Percentiles rank a stretch among this genome's conserved stretches.
Evolutionary conservation across 1,140 invertebrate genomes (phyloP).

Genomic region (Ceratina japonica): DNA sequence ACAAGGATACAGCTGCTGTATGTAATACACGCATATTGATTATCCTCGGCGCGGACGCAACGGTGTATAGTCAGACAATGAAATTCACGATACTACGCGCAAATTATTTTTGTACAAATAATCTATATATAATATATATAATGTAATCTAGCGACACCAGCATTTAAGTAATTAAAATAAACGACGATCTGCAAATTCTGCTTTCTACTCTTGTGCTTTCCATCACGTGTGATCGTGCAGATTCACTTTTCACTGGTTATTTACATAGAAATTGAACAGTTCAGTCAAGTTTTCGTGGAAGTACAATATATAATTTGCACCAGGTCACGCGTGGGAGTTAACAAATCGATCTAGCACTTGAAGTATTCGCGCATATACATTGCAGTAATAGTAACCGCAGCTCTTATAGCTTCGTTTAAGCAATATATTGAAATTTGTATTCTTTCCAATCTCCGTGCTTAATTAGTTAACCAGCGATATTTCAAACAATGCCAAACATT

Average conservation of each 20-base stretch:
- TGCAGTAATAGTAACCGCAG: slow-evolving; percentile 9
- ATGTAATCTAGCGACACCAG: background rate
- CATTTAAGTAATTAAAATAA: too few species aligned
- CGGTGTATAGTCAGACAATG: background rate
- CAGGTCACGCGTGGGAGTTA: background rate
- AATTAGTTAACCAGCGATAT: too few species aligned
- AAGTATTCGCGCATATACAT: slow-evolving; percentile 30
- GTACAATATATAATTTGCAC: background rate
- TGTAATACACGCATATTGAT: slow-evolving; percentile 34
- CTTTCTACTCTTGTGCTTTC: background rate
- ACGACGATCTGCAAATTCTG: too few species aligned
- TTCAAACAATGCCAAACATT: too few species aligned
- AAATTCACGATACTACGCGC: background rate
- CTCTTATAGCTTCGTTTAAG: too few species aligned
- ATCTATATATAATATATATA: too few species aligned
- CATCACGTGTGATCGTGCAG: background rate
- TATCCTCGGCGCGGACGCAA: slow-evolving; percentile 13
- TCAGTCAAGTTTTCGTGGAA: background rate
- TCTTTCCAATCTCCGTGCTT: background rate
- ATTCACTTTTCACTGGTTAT: background rate
- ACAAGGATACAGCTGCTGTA: slow-evolving; percentile 1
- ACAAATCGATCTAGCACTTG: slow-evolving; percentile 40
- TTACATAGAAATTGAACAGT: background rate
- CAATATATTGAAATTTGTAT: background rate
- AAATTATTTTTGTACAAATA: background rate